Base-by-base conservation (phyloP, 2,113 vertebrate genomes). In the Lethenteron camtschaticum region DNA sequence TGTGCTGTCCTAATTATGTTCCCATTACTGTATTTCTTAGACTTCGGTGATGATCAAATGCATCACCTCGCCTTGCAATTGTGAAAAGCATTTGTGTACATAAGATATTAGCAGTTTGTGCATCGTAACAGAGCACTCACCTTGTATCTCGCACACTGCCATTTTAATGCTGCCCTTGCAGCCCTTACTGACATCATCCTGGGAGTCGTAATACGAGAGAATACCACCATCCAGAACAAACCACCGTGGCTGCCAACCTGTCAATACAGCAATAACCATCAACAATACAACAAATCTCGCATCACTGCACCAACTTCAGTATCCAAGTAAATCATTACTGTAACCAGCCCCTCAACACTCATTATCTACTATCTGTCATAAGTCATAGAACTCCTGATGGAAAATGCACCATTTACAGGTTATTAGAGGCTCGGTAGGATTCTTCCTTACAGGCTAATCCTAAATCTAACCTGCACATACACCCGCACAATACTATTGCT, bases 131-230 rank as follows among this genome's bases (percentile, higher is more conserved):
- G 41, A 41, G 41, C 56, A 24, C 72, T 58, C 78, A 86, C 85
- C 85, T 84, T 86, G 86, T 77, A 87, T 86, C 81, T 87, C 85
- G 81, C 84, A 87, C 55, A 87, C 85, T 18, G 85, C 80, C 85
- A 86, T 87, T 76, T 86, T 87, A 81, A 87, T 84, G 72, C 85
- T 87, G 75, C 85, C 85, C 81, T 87, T 87, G 75, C 85, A 84
- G 68, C 85, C 85, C 80, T 87, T 86, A 75, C 82, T 83, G 75
- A 87, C 85, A 74, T 87, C 83, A 75, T 86, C 85, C 71, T 87
- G 84, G 71, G 84, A 86, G 79, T 86, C 85, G 72, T 86, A 87
- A 74, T 86, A 87, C 7, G 85, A 86, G 72, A 87, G 77, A 76
- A 86, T 86, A 70, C 85, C 85, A 74, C 83, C 86, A 76, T 85